Evolutionary conservation across 2,797 vertebrate genomes (phyloP).

Genomic region (Coracias cyanogaster): DNA sequence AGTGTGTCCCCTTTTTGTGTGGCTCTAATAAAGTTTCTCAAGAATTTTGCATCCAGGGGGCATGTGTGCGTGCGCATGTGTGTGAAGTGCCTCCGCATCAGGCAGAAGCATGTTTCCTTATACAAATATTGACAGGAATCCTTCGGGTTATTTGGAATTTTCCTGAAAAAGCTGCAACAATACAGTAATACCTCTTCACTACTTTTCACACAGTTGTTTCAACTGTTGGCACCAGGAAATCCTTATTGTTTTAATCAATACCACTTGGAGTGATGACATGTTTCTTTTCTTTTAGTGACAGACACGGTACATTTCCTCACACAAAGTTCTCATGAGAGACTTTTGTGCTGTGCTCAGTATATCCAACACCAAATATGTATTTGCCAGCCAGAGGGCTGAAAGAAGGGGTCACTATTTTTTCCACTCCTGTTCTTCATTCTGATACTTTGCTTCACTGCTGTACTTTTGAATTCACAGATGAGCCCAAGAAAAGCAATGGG

Average conservation of each 20-base stretch:
- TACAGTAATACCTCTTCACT: constrained; percentile 68
- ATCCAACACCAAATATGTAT: constrained; percentile 32
- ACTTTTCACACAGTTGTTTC: constrained; percentile 82
- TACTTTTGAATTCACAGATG: constrained; percentile 30
- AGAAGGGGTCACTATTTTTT: not conserved
- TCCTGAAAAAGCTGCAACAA: constrained; percentile 72
- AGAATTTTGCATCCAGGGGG: not conserved
- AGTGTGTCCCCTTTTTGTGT: constrained; percentile 4
- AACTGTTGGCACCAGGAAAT: constrained; percentile 83
- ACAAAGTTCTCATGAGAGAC: constrained; percentile 89
- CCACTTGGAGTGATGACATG: constrained; percentile 71
- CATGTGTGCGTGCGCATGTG: not conserved
- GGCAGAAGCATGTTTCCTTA: constrained; percentile 73
- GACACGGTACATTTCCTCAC: constrained; percentile 86
- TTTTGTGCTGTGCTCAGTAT: constrained; percentile 18
- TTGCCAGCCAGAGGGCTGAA: constrained; percentile 21
- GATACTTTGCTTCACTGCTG: not conserved
- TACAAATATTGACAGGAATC: constrained; percentile 81
- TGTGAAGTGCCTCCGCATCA: constrained; percentile 41
- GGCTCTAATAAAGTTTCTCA: constrained; percentile 54
- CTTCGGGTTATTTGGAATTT: constrained; percentile 73
- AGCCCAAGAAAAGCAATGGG: constrained; percentile 7
- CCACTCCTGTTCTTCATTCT: not conserved
- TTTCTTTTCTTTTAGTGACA: constrained; percentile 67
- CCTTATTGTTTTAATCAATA: constrained; percentile 80